Evolutionary conservation across 2,797 vertebrate species (phyloP).

Genomic region (Pelobates cultripes): DNA sequence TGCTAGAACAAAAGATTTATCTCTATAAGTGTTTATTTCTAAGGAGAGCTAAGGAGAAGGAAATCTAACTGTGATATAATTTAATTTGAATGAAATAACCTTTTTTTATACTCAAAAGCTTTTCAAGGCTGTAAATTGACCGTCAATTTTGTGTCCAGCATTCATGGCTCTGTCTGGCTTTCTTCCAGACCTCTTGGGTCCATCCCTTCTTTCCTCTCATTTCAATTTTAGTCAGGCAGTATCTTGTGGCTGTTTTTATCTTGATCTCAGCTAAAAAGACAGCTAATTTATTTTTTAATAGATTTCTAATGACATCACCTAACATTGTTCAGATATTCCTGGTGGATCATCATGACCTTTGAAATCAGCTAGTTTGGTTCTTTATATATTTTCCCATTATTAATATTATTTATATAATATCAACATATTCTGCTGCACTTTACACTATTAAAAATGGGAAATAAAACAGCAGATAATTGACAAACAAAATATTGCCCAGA

Average conservation of each 20-base stretch:
- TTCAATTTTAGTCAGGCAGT: neutral
- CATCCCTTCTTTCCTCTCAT: neutral
- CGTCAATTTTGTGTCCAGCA: neutral
- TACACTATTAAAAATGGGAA: no score
- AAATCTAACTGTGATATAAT: conserved; percentile 28
- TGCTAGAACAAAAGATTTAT: conserved; percentile 10
- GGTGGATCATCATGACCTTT: neutral
- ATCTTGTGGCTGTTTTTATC: conserved; percentile 12
- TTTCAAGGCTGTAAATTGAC: conserved; percentile 29
- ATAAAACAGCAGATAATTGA: no score
- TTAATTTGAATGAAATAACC: conserved; percentile 34
- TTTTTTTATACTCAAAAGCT: conserved; percentile 25
- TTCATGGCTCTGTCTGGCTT: neutral
- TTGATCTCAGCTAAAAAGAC: neutral
- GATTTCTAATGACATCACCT: neutral
- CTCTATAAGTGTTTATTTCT: conserved; percentile 15
- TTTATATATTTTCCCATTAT: no score
- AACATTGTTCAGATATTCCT: neutral
- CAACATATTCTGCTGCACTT: no score
- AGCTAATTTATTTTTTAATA: neutral
- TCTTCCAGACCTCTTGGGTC: conserved; percentile 24
- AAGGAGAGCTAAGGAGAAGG: neutral
- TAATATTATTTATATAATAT: no score
- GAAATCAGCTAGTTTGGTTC: no score
- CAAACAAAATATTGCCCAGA: no score